Evolutionary conservation across 2,113 vertebrate genomes (phyloP), one percentile per base, ranked within the genome.

Genomic region (Chrysemys picta): DNA sequence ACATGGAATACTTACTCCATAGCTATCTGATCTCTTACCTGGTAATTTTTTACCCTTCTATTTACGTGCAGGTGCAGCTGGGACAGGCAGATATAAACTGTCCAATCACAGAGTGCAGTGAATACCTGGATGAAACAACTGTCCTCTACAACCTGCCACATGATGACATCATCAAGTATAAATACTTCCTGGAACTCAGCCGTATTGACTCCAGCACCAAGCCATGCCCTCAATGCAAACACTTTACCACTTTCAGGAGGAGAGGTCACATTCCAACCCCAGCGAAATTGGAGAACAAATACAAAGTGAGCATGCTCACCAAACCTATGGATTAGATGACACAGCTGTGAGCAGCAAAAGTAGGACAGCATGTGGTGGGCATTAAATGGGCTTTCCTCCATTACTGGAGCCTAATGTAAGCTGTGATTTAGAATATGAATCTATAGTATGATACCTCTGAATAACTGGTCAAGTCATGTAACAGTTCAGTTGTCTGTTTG

Each of bases 161-260:
- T 2, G 99, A 99, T 1, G 99, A 99, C 53, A 98, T 99, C 97
- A 98, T 99, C 80, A 99, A 99, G 96, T 99, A 99, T 90, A 99
- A 98, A 50, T 99, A 99, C 98, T 99, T 99, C 97, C 96, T 99
- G 98, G 99, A 99, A 98, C 98, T 99, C 94, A 99, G 99, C 98
- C 98, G 98, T 93, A 98, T 99, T 92, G 99, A 99, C 98, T 98
- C 99, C 57, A 99, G 99, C 98, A 99, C 99, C 95, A 99, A 99
- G 96, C 99, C 99, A 75, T 99, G 99, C 94, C 99, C 99, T 72
- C 99, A 99, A 97, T 99, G 99, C 98, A 99, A 98, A 97, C 98
- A 99, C 95, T 99, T 99, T 98, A 99, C 99, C 93, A 99, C 99
- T 35, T 98, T 99, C 97, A 99, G 98, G 98, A 98, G 96, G 94